Evolutionary conservation across 2,888 invertebrate genomes (phyloP).

Genomic region (Tetragonisca angustula): DNA sequence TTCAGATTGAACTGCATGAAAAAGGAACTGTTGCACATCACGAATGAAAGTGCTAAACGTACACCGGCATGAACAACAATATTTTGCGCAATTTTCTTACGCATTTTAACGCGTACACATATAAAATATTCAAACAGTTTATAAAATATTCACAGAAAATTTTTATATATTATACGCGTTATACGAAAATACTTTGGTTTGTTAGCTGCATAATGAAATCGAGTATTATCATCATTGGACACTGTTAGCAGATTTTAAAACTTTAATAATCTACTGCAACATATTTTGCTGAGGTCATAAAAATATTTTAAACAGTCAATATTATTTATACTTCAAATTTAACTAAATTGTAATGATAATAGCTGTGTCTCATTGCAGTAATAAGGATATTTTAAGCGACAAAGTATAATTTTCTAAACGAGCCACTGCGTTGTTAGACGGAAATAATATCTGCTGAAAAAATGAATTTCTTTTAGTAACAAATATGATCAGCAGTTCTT

Average conservation of each 20-base stretch:
- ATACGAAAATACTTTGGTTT: neutral
- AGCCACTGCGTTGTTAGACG: neutral
- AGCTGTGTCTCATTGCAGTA: neutral
- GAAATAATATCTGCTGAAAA: neutral
- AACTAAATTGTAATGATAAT: neutral
- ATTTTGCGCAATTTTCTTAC: neutral
- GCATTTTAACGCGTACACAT: neutral
- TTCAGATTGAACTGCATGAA: constrained; percentile 25
- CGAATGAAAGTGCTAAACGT: neutral
- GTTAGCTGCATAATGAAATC: neutral
- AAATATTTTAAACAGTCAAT: neutral
- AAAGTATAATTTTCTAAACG: neutral
- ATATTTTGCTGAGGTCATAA: neutral
- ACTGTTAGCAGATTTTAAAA: neutral
- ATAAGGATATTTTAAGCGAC: too few species aligned
- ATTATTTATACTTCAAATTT: neutral
- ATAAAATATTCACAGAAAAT: neutral
- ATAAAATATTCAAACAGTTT: neutral
- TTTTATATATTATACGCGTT: neutral
- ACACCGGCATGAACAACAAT: neutral
- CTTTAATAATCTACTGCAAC: neutral
- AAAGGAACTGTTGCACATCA: constrained; percentile 4
- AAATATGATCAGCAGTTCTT: neutral
- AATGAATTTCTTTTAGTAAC: neutral
- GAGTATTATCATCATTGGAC: neutral